These are phyloP conservation scores for Drosophila pectinifera DNA, from an alignment of 1,140 invertebrate genomes.

Conservation along the genomic window DNA sequence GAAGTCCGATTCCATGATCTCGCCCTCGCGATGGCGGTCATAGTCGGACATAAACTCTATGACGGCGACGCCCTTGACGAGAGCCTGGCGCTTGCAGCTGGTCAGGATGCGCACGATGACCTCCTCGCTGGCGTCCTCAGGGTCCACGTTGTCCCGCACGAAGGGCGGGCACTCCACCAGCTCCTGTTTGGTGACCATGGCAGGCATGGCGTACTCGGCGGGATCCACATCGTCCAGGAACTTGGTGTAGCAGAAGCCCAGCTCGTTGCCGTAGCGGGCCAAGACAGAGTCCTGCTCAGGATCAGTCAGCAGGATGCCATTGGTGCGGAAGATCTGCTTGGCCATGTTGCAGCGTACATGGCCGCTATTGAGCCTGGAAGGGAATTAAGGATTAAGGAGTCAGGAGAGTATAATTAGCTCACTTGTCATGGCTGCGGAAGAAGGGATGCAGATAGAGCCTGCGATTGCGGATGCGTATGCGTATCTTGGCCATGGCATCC, in stretches of 20 bases:
- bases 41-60: constrained; percentile 88
- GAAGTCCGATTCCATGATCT: constrained; percentile 88
- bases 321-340: constrained; percentile 88
- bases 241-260: constrained; percentile 89
- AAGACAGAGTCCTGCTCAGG: constrained; percentile 89
- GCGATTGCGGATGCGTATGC: constrained; percentile 85
- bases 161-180: constrained; percentile 63
- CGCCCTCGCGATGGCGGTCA: constrained; percentile 87
- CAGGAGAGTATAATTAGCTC: constrained; percentile 15
- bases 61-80: constrained; percentile 88
- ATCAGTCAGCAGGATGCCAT: constrained; percentile 87
- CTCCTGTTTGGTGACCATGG: constrained; percentile 57
- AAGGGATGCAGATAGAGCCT: constrained; percentile 87
- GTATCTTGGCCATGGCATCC: constrained; percentile 86
- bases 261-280: constrained; percentile 88
- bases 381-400: not conserved
- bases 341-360: constrained; percentile 89
- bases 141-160: constrained; percentile 29
- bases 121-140: constrained; percentile 82
- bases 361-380: constrained; percentile 87
- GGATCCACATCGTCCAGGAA: constrained; percentile 87
- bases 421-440: constrained; percentile 89
- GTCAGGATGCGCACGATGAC: constrained; percentile 89
- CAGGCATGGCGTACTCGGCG: constrained; percentile 76
- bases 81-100: constrained; percentile 89